A percentile compares a stretch with the other conserved stretches of the same genome.
phyloP scores from a whole-genome alignment of 1,140 invertebrate genomes.

The Magallana ariakensis region DNA sequence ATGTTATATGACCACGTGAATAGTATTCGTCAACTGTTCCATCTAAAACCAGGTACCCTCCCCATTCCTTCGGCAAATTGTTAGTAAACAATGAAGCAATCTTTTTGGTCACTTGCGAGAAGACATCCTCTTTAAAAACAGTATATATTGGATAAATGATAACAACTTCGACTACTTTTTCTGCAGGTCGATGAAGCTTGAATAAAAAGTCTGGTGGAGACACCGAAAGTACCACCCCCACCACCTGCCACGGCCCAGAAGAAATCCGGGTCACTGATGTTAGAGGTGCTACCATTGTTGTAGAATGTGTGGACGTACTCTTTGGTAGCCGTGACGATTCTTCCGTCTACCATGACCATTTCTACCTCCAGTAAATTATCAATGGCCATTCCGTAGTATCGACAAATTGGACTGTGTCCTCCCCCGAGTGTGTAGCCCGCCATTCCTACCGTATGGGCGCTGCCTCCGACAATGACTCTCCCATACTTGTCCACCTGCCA shows the following conservation, averaged over 20 bases:
- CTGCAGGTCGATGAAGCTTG: slow-evolving; percentile 56
- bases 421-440: slow-evolving; percentile 69
- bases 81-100: not conserved
- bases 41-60: slow-evolving; percentile 49
- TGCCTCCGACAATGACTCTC: slow-evolving; percentile 65
- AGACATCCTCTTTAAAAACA: not conserved
- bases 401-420: slow-evolving; percentile 65
- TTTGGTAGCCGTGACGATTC: slow-evolving; percentile 17
- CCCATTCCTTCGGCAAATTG: slow-evolving; percentile 48
- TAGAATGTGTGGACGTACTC: slow-evolving; percentile 5
- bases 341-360: slow-evolving; percentile 58
- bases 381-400: slow-evolving; percentile 67
- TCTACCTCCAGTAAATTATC: slow-evolving; percentile 66
- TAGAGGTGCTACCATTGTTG: not conserved
- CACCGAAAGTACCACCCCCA: slow-evolving; percentile 67
- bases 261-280: slow-evolving; percentile 45
- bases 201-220: slow-evolving; percentile 53
- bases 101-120: not conserved
- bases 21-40: not conserved
- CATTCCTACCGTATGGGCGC: slow-evolving; percentile 62
- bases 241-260: slow-evolving; percentile 70
- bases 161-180: not conserved
- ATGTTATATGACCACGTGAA: not conserved
- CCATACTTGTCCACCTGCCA: slow-evolving; percentile 51
- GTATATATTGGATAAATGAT: slow-evolving; percentile 22